Evolutionary conservation across 2,113 vertebrate species (phyloP), one percentile per base, ranked within the genome.

Genomic region (Solea senegalensis): DNA sequence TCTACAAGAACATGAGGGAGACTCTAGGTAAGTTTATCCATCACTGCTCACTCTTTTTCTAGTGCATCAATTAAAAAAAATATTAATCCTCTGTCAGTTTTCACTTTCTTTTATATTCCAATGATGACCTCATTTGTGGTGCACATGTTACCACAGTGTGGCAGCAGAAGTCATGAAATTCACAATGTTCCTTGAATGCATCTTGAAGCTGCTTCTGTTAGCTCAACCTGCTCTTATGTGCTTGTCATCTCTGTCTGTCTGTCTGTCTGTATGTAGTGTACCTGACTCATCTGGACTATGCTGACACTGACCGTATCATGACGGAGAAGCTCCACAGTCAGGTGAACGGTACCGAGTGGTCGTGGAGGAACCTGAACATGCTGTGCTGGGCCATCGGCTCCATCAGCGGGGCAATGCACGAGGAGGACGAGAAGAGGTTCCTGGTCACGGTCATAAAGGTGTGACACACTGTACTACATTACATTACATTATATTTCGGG

Each of bases 1-100:
- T 98, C 52, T 98, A 98, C 90, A 98, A 98, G 92, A 98, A 98
- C 81, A 98, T 98, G 97, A 96, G 97, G 76, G 97, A 98, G 91
- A 98, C 97, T 0, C 87, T 98, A 68, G 97, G 97, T 98, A 81
- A 93, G 93, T 55, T 2, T 1, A 3, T 3, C 0, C 15, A 14
- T 4, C 34, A 34, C 34, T 34, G 34, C 34, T 34, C 34, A 21
- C 21, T 21, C 21, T 21, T 21, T 21, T 21, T 21, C 21, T 21
- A 21, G 21, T 21, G 21, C 21, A 21, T 21, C 21, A 21, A 21
- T 1, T 21, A 21, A 21, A 21, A 21, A 21, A 21, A 21, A 21
- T 1, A 21, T 21, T 21, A 21, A 21, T 21, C 21, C 21, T 21
- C 21, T 21, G 1, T 1, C 21, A 21, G 21, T 21, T 21, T 21